These are phyloP conservation scores for Archaeoteleia sp. DNA, from an alignment of 2,888 invertebrate species.

Conservation along the genomic window DNA sequence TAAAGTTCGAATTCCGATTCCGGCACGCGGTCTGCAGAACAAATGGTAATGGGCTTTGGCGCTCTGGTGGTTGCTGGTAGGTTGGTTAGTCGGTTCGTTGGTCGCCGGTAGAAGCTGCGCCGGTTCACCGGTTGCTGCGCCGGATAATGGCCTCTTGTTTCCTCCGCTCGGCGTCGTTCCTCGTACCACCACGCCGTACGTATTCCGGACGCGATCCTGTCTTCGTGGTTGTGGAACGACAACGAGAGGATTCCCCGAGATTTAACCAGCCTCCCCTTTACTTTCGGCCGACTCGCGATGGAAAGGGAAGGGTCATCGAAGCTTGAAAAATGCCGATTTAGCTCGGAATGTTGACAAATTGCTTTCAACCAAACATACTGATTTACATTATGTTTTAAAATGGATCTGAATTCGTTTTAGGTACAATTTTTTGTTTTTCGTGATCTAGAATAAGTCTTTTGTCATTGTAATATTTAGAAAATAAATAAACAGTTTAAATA, in stretches of 20 bases:
- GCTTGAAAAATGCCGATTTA: neutral
- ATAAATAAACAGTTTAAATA: no score
- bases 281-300: neutral
- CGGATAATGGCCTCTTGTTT: conserved; percentile 60
- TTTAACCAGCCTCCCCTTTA: conserved; percentile 41
- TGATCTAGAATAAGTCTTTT: no score
- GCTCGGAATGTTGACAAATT: conserved; percentile 23
- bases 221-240: conserved; percentile 33
- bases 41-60: conserved; percentile 62
- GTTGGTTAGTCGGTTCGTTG: conserved; percentile 35
- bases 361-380: no score
- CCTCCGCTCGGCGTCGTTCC: conserved; percentile 39
- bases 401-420: no score
- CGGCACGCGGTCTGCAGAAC: conserved; percentile 58
- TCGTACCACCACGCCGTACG: conserved; percentile 31
- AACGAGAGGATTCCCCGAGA: conserved; percentile 30
- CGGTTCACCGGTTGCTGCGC: conserved; percentile 56
- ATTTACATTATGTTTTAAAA: no score
- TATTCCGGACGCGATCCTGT: conserved; percentile 32
- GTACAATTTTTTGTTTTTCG: no score
- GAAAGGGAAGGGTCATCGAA: conserved; percentile 4
- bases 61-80: conserved; percentile 33
- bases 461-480: no score
- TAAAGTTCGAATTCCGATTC: conserved; percentile 62
- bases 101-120: conserved; percentile 13